Evolutionary conservation across 1,140 invertebrate genomes (phyloP), one percentile per base, ranked within the genome.

Genomic region (Megathymus violae): DNA sequence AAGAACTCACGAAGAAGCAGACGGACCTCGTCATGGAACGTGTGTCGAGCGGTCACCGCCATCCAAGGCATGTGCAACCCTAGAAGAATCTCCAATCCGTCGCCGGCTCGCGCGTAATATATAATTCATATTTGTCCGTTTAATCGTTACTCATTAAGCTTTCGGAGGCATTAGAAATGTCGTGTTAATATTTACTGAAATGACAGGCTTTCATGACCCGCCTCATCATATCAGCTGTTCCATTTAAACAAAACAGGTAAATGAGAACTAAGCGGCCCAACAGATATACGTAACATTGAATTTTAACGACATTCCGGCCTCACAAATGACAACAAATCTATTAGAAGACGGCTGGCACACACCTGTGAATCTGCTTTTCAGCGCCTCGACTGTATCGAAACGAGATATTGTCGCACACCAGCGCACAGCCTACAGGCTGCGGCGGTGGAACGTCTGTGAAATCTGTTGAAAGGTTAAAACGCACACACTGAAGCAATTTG

Each of bases 281-380:
- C 52, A 27, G 40, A 56, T 31, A 44, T 40, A 56, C 52, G 40
- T 14, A 56, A 44, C 41, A 44, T 58, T 58, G 40, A 58, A 44
- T 34, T 58, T 58, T 58, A 44, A 58, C 17, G 40, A 11, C 22
- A 44, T 34, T 14, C 40, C 40, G 22, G 25, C 43, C 54, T 47
- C 54, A 16, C 54, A n/a, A n/a, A n/a, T 47, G 25, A 47, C 41
- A 36, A 47, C 31, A 36, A 59, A 38, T 22, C 43, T 59, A 59
- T 59, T 59, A 47, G 46, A 59, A 19, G 43, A 48, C 46, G 31
- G 52, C 19, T 11, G 11, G 17, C 9, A 16, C 52, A 58, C 54
- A 58, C 54, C 54, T 58, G 41, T 10, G 40, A 44, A 44, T 52
- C 38, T 15, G 36, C 16, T 34, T 58, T 58, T 58, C 41, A 34